These are phyloP conservation scores for Pangasianodon hypophthalmus DNA, from an alignment of 2,113 vertebrate genomes.

Conservation along the genomic window DNA sequence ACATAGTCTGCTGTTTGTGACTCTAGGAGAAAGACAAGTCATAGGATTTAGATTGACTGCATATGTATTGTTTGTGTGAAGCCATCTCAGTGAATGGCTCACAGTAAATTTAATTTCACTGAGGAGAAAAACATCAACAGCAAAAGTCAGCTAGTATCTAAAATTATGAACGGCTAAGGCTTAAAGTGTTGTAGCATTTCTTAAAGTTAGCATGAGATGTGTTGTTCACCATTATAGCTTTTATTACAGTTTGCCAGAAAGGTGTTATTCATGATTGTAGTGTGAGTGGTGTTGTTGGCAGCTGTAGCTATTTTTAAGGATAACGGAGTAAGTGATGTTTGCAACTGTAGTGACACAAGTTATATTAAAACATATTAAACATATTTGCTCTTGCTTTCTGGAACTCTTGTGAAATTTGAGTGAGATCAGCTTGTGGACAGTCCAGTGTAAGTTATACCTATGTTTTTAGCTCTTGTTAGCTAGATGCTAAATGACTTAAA, in stretches of 20 bases:
- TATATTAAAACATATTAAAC: background rate
- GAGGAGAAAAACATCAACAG: background rate
- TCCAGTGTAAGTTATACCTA: background rate
- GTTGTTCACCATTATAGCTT: background rate
- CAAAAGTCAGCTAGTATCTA: background rate
- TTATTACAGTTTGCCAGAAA: background rate
- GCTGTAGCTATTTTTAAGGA: background rate
- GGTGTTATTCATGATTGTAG: background rate
- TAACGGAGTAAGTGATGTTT: background rate
- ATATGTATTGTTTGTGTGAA: slow-evolving; percentile 29
- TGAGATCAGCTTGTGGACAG: background rate
- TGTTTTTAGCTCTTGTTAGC: background rate
- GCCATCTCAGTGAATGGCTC: background rate
- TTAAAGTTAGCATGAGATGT: background rate
- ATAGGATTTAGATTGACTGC: slow-evolving; percentile 31
- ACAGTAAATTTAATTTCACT: background rate
- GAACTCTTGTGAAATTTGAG: background rate
- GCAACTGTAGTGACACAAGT: background rate
- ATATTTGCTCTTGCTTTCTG: background rate
- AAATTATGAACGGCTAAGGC: background rate
- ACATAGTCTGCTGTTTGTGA: slow-evolving; percentile 37
- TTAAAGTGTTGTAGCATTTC: background rate
- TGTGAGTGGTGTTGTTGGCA: background rate
- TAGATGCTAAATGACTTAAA: background rate
- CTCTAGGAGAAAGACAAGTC: slow-evolving; percentile 22